phyloP scores from a whole-genome alignment of 2,113 vertebrate species.

The Ramphastos sulfuratus region DNA sequence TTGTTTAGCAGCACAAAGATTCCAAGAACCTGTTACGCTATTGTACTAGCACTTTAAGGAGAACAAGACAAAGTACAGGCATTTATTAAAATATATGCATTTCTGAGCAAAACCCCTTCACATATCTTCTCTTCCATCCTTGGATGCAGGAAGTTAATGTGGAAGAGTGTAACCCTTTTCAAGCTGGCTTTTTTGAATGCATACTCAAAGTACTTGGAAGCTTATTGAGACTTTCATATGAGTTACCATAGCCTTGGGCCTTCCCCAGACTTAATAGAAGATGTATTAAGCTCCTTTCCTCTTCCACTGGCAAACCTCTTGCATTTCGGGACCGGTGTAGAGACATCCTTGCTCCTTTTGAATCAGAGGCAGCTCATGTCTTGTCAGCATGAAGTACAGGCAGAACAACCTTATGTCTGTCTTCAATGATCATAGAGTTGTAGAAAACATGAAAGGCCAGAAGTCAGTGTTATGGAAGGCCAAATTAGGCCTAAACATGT shows the following conservation, averaged over 20 bases:
- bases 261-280: not conserved
- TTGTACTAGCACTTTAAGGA: not conserved
- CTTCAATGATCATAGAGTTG: not conserved
- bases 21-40: not conserved
- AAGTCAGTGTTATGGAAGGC: too few relatives aligned
- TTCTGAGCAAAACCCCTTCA: not conserved
- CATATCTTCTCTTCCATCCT: not conserved
- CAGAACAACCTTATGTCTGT: not conserved
- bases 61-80: not conserved
- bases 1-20: constrained; percentile 2
- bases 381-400: not conserved
- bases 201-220: not conserved
- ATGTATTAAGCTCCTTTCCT: not conserved
- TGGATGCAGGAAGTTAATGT: not conserved
- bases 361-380: not conserved
- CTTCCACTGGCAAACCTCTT: not conserved
- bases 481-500: too few relatives aligned
- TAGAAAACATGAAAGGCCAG: too few relatives aligned
- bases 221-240: not conserved
- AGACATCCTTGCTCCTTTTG: not conserved
- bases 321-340: not conserved
- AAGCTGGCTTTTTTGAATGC: not conserved
- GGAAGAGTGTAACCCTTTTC: not conserved
- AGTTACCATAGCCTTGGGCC: not conserved
- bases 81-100: not conserved